These are phyloP conservation scores for Lanius collurio DNA, from an alignment of 2,113 vertebrate genomes.

Conservation along the genomic window DNA sequence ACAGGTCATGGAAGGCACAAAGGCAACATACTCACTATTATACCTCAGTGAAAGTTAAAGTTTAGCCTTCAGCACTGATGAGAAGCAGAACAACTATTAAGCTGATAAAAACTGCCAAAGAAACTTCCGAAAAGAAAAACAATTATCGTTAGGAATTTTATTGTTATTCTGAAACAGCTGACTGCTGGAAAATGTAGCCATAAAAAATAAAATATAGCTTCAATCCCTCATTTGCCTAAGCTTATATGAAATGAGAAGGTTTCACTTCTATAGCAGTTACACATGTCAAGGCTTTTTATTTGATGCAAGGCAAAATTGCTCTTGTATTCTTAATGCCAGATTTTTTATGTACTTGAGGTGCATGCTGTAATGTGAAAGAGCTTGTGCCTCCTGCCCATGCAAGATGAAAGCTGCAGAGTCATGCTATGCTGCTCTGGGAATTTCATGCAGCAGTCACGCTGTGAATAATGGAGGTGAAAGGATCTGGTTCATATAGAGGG, in stretches of 20 bases:
- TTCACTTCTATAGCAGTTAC: background rate
- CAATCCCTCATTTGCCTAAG: conserved; percentile 60
- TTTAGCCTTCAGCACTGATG: background rate
- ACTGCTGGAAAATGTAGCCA: conserved; percentile 43
- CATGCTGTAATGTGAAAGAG: background rate
- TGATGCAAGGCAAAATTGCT: background rate
- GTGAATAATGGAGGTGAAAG: background rate
- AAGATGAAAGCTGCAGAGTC: background rate
- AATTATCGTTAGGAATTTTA: conserved; percentile 64
- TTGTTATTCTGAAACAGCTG: conserved; percentile 64
- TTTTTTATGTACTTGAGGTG: background rate
- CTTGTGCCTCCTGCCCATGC: background rate
- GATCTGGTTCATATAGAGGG: background rate
- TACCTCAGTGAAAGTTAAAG: background rate
- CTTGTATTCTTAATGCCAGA: background rate
- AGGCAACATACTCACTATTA: background rate
- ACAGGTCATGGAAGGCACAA: background rate
- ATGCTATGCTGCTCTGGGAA: background rate
- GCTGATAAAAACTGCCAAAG: conserved; percentile 31
- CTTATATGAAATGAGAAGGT: conserved; percentile 63
- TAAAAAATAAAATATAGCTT: conserved; percentile 63
- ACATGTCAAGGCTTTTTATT: background rate
- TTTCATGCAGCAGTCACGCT: background rate
- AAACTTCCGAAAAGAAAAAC: conserved; percentile 51
- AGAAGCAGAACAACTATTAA: background rate